phyloP scores from a whole-genome alignment of 2,113 vertebrate species.

The Herpailurus yagouaroundi region DNA sequence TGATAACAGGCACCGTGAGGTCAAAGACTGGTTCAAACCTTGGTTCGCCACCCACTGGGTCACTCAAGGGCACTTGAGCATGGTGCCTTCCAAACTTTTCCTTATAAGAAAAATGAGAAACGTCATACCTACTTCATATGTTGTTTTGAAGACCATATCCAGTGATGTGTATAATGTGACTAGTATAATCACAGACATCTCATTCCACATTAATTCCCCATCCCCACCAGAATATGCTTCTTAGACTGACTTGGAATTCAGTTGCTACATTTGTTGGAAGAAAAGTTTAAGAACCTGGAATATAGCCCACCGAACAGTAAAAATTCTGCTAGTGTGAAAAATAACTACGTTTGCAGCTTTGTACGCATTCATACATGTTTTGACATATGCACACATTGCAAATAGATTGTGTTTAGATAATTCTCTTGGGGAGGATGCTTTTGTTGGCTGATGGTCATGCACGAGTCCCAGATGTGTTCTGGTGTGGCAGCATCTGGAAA shows the following conservation, averaged over 20 bases:
- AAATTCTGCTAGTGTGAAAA: constrained; percentile 22
- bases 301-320: background rate
- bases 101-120: background rate
- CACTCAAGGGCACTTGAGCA: background rate
- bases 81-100: background rate
- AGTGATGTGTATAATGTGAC: background rate
- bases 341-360: background rate
- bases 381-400: background rate
- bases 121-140: background rate
- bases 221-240: background rate
- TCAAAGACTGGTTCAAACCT: background rate
- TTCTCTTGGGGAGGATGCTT: background rate
- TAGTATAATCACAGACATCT: background rate
- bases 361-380: background rate
- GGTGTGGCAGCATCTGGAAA: background rate
- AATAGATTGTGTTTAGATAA: background rate
- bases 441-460: background rate
- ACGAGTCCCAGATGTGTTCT: background rate
- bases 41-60: background rate
- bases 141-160: background rate
- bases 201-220: background rate
- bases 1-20: background rate
- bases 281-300: background rate
- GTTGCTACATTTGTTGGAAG: background rate
- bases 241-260: constrained; percentile 9